Evolutionary conservation across 1,140 invertebrate species (phyloP).

Genomic region (Leptinotarsa lineolata): DNA sequence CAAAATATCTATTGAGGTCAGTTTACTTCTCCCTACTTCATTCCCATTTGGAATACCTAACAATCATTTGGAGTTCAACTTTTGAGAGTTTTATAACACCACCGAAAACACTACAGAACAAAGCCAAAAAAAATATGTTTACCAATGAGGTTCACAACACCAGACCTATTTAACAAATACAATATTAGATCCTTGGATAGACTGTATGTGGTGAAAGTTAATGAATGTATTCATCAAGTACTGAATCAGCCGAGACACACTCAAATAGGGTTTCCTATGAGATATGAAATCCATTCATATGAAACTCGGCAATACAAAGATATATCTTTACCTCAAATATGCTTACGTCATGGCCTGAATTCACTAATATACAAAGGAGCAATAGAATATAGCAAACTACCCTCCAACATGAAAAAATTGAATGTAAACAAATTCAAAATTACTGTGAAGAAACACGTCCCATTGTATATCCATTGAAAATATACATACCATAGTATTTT

Average conservation of each 20-base stretch:
- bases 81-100: slow-evolving; percentile 15
- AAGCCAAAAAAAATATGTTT: slow-evolving; percentile 10
- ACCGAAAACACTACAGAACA: slow-evolving; percentile 16
- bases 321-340: background rate
- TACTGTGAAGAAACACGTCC: too few species aligned
- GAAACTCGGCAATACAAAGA: slow-evolving; percentile 15
- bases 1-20: slow-evolving; percentile 13
- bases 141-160: slow-evolving; percentile 17
- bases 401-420: too few species aligned
- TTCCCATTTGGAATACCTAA: slow-evolving; percentile 14
- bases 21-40: slow-evolving; percentile 6
- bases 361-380: too few species aligned
- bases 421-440: too few species aligned
- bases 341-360: too few species aligned
- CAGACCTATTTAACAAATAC: slow-evolving; percentile 12
- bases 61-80: slow-evolving; percentile 13
- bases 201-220: slow-evolving; percentile 7
- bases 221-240: slow-evolving; percentile 11
- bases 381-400: too few species aligned
- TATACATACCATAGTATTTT: too few species aligned
- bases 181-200: slow-evolving; percentile 10
- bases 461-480: too few species aligned
- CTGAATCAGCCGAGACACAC: background rate
- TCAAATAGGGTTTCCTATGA: too few species aligned
- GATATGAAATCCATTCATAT: slow-evolving; percentile 3